A percentile compares a stretch with the other conserved stretches of the same genome.
phyloP scores from a whole-genome alignment of 2,888 invertebrate genomes.

The Hirtodrosophila confusa region DNA sequence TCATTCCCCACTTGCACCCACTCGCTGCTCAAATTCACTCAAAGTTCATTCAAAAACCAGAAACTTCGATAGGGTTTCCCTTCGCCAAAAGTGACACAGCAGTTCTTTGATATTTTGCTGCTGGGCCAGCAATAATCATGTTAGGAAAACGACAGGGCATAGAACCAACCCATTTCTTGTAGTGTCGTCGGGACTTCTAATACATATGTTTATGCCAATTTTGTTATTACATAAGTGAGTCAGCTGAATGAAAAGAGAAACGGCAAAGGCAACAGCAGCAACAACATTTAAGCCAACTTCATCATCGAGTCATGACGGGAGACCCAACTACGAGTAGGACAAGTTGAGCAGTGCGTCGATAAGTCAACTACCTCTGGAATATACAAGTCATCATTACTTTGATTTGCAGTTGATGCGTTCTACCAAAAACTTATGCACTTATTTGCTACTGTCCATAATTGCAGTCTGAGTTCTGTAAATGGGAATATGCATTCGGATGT shows the following conservation, averaged over 20 bases:
- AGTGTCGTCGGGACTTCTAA: conserved; percentile 50
- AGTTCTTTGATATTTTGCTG: conserved; percentile 32
- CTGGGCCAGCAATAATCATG: conserved; percentile 33
- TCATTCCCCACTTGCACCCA: conserved; percentile 2
- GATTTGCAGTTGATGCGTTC: conserved; percentile 58
- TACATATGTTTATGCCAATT: conserved; percentile 78
- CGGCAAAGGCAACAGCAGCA: too few relatives aligned
- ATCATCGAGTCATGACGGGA: conserved; percentile 11
- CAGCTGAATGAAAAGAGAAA: conserved; percentile 49
- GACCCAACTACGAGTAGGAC: conserved; percentile 1
- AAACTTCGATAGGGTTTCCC: conserved; percentile 25
- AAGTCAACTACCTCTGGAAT: conserved; percentile 43
- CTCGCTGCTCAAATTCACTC: conserved; percentile 22
- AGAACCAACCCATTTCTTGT: conserved; percentile 32
- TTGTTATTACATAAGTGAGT: conserved; percentile 76
- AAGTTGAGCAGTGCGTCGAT: conserved; percentile 29
- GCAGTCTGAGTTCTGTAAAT: conserved; percentile 39
- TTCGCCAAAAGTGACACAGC: conserved; percentile 59
- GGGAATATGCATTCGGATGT: conserved; percentile 26
- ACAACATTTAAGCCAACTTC: neutral
- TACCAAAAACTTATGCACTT: conserved; percentile 67
- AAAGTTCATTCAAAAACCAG: conserved; percentile 4
- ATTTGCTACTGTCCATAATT: conserved; percentile 72
- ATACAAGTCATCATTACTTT: conserved; percentile 69
- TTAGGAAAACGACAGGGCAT: conserved; percentile 1